Percentiles rank a stretch among this genome's conserved stretches.
Conservation (phyloP, 1,140 invertebrate species). For the Arion vulgaris region DNA sequence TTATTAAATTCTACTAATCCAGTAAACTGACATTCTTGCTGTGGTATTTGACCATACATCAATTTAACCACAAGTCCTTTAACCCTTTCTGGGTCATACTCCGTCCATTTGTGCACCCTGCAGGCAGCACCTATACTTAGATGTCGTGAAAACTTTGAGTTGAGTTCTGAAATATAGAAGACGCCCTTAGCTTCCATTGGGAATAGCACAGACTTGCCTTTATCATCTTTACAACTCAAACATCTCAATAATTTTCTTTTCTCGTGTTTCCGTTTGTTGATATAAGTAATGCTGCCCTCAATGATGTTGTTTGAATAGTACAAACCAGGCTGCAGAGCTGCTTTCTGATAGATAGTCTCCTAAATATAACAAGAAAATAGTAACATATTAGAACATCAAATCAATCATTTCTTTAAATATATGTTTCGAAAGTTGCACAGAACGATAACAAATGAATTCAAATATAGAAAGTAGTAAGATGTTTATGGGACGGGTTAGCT, state of each 20-base stretch:
- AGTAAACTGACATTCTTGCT: constrained; percentile 60
- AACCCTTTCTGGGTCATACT: constrained; percentile 4
- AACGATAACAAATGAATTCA: no score
- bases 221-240: constrained; percentile 52
- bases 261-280: constrained; percentile 46
- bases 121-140: constrained; percentile 7
- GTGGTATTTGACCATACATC: constrained; percentile 53
- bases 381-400: background rate
- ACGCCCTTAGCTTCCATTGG: constrained; percentile 56
- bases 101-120: constrained; percentile 38
- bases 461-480: no score
- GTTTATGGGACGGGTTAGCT: no score
- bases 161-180: constrained; percentile 60
- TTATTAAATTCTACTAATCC: constrained; percentile 56
- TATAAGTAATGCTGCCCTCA: constrained; percentile 59
- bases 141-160: constrained; percentile 46
- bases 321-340: constrained; percentile 51
- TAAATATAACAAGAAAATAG: no score
- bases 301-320: constrained; percentile 52
- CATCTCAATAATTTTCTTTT: constrained; percentile 60
- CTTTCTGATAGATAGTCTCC: constrained; percentile 51
- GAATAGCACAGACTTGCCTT: constrained; percentile 49
- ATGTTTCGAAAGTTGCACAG: no score
- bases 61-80: constrained; percentile 46
- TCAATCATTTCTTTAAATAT: background rate